Base-by-base conservation (phyloP, 2,797 vertebrate species). In the Pseudochirops cupreus region DNA sequence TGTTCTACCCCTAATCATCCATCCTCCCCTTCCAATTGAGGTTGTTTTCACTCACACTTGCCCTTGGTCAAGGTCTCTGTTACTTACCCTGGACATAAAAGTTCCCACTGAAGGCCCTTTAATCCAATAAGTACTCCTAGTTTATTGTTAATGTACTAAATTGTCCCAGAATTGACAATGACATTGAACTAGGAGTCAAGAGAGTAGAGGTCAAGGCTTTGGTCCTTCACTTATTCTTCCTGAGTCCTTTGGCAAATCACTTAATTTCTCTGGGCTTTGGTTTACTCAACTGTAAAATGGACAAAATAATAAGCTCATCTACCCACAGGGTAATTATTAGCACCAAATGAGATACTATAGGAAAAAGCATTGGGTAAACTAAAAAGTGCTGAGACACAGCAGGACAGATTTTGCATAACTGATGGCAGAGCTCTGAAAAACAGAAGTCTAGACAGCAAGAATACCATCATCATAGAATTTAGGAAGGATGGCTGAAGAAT, bases 401-500 rank as follows among this genome's bases (percentile, higher is more conserved):
- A 26, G 24, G 74, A 3, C 21, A 87, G 26, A 87, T 87, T 87
- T 87, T 50, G 7, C 21, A 50, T 87, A 82, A 94, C 92, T 9
- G 53, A 57, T 1, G 94, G 59, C 1, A 91, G 1, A 52, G 52
- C 26, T 98, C 92, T 95, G 94, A 98, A 95, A 56, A 95, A 95
- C 52, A 97, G 53, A 98, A 96, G 97, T 98, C 96, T 97, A 98
- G 97, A 97, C 92, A 97, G 92, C 16, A 52, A 94, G 82, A 55
- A 94, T 97, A 93, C n/a, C n/a, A 96, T 93, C 93, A 92, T 92
- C 92, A 95, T 54, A 96, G 97, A 97, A 96, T 95, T 96, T 82
- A 97, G 94, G 95, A 97, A 94, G 97, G 93, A 74, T 91, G 97
- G 91, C 97, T 98, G 96, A 90, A 98, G 59, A 98, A 97, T 96